Base-by-base conservation (phyloP, 2,888 invertebrate species). In the Acrobasis repandana region DNA sequence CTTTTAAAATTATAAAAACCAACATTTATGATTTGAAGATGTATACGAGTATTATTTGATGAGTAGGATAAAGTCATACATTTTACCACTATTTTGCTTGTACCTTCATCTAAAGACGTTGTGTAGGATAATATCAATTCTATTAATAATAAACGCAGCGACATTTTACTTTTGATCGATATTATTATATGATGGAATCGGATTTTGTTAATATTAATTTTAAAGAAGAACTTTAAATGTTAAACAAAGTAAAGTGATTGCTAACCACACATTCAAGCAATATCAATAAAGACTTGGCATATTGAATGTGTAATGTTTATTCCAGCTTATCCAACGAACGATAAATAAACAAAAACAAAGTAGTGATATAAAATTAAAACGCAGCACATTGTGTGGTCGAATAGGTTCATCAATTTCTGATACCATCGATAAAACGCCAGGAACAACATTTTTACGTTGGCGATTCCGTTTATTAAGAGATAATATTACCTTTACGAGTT, bases 401-500 rank as follows among this genome's bases (percentile, higher is more conserved):
- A 81, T 75, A 77, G 76, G 72, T 79, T 77, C 79, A 84, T 87
- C 82, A 85, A 85, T 83, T 76, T 74, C 72, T 74, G 76, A 79
- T 80, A 82, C 74, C 69, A 67, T 70, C 83, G 76, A 83, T 86
- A 85, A 87, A 86, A 82, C 80, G 82, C 80, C 85, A 74, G 80
- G 77, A 83, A 84, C 80, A 85, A 83, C 80, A 83, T 84, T 90
- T 90, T 90, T 86, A 88, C 78, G 74, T 79, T 77, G 72, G 73
- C 75, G 83, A 83, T 85, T 88, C 75, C 74, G 81, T 89, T 90
- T 90, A 91, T 90, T 88, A 87, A 90, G 90, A 90, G 86, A 90
- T 90, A 89, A 90, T 87, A 85, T 83, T 87, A 90, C 91, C 90
- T 90, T 90, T 90, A 90, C 83, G 89, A 84, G 84, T 81, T 76